Base-by-base conservation (phyloP, 2,113 vertebrate species). In the Ornithorhynchus anatinus region DNA sequence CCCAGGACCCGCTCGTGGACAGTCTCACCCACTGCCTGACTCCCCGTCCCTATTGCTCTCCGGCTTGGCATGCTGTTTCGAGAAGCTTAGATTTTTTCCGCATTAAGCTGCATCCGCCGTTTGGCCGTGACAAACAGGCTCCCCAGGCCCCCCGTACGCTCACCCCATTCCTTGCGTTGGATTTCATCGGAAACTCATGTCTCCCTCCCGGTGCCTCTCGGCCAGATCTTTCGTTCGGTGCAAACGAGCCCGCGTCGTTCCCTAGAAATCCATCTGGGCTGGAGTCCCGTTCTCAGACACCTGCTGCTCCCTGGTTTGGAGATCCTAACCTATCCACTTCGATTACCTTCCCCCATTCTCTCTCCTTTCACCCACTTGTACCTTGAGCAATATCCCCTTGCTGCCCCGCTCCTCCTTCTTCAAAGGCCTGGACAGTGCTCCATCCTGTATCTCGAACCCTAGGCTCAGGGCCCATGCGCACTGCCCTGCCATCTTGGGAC, bases 261-360 rank as follows among this genome's bases (percentile, higher is more conserved):
- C 60, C 88, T 86, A 84, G 86, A 85, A 91, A 69, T 25, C 68
- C 81, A 80, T 77, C 84, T 75, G 15, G 16, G 85, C 25, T 1
- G 40, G 65, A 76, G 88, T 85, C 86, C 87, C 50, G 10, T 83
- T 88, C 79, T 85, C 84, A 86, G 84, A 75, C 80, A 85, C 82
- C 75, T 83, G 82, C 84, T 81, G 72, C 77, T 81, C 84, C 80
- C 75, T 65, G 67, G 86, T 59, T 36, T n/a, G 0, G 78, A 84
- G 72, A 75, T 70, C 58, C 52, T 79, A 83, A 86, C 77, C 27
- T 51, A 66, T 53, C 60, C 42, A 1, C 38, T 88, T 68, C 72
- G 9, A n/a, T n/a, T n/a, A 8, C n/a, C 40, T 54, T 6, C 29
- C 40, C 50, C 51, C 35, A 36, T 52, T 17, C 43, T 42, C 27